A percentile compares a stretch with the other conserved stretches of the same genome.
phyloP scores from a whole-genome alignment of 2,113 vertebrate genomes.

The Larimichthys polyactis region DNA sequence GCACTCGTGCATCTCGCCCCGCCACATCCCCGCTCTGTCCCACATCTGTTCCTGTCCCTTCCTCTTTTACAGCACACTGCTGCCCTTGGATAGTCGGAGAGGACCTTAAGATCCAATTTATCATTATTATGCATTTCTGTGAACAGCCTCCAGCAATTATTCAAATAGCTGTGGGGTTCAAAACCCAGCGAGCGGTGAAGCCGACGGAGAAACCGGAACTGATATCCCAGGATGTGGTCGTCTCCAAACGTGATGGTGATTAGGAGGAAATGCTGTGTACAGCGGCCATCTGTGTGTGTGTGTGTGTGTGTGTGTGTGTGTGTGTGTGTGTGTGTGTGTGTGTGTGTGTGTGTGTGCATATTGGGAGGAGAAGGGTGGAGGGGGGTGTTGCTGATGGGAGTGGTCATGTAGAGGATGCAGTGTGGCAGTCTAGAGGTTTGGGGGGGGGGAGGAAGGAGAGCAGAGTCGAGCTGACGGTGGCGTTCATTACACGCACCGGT shows the following conservation, averaged over 20 bases:
- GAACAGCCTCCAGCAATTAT: conserved; percentile 54
- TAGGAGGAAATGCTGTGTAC: conserved; percentile 20
- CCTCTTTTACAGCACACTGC: conserved; percentile 29
- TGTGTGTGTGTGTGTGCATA: conserved; percentile 46
- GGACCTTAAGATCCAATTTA: conserved; percentile 60
- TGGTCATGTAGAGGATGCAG: conserved; percentile 57
- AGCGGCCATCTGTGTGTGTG: conserved; percentile 1
- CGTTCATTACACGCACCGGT: conserved; percentile 84
- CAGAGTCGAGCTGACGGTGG: conserved; percentile 37
- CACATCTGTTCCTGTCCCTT: conserved; percentile 45
- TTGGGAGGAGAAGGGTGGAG: background rate
- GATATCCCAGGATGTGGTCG: conserved; percentile 42
- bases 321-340: too few relatives aligned
- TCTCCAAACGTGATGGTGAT: background rate
- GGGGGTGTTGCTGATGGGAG: conserved; percentile 17
- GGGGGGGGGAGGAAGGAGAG: background rate
- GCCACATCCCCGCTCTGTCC: conserved; percentile 15
- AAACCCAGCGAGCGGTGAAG: background rate
- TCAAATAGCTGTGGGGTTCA: conserved; percentile 50
- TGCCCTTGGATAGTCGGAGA: conserved; percentile 55
- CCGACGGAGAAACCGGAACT: conserved; percentile 6
- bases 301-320: too few relatives aligned
- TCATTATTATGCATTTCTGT: conserved; percentile 62
- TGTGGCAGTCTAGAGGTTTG: conserved; percentile 42
- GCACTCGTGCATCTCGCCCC: conserved; percentile 4